phyloP scores from a whole-genome alignment of 2,888 invertebrate genomes.

The Vesta saturnalis region DNA sequence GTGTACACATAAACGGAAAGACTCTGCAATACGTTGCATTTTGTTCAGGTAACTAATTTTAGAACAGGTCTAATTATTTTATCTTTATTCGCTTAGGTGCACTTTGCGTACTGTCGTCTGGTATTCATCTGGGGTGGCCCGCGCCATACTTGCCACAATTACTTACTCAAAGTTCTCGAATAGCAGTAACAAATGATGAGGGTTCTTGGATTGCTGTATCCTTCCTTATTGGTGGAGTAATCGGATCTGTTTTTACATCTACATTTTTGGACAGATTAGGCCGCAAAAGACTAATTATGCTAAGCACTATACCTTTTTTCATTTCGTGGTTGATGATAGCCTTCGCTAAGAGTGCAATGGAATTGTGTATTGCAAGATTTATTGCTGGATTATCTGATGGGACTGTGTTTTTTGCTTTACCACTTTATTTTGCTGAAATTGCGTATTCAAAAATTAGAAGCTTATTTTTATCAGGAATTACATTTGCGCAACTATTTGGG shows the following conservation, averaged over 20 bases:
- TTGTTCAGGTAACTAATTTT: no score
- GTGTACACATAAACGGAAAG: no score
- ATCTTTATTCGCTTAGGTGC: slow-evolving; percentile 58
- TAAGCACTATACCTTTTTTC: slow-evolving; percentile 70
- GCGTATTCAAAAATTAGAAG: slow-evolving; percentile 69
- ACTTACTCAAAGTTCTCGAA: slow-evolving; percentile 59
- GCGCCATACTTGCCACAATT: slow-evolving; percentile 69
- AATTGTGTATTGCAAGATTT: slow-evolving; percentile 65
- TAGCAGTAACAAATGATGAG: slow-evolving; percentile 63
- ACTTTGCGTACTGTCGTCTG: slow-evolving; percentile 54
- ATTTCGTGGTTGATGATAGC: slow-evolving; percentile 72
- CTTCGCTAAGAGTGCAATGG: slow-evolving; percentile 65
- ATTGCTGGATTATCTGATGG: slow-evolving; percentile 70
- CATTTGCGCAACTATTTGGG: slow-evolving; percentile 61
- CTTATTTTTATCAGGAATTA: slow-evolving; percentile 69
- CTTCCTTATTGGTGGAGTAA: slow-evolving; percentile 71
- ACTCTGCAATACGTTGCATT: no score
- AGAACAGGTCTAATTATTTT: no score
- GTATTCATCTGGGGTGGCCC: slow-evolving; percentile 67
- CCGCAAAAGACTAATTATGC: slow-evolving; percentile 70
- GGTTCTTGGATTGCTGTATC: slow-evolving; percentile 73
- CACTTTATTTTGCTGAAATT: slow-evolving; percentile 71
- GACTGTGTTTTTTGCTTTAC: slow-evolving; percentile 60
- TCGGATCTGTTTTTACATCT: slow-evolving; percentile 70
- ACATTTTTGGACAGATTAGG: slow-evolving; percentile 72